Conservation (phyloP, 2,888 invertebrate species). For the Galeruca laticollis region DNA sequence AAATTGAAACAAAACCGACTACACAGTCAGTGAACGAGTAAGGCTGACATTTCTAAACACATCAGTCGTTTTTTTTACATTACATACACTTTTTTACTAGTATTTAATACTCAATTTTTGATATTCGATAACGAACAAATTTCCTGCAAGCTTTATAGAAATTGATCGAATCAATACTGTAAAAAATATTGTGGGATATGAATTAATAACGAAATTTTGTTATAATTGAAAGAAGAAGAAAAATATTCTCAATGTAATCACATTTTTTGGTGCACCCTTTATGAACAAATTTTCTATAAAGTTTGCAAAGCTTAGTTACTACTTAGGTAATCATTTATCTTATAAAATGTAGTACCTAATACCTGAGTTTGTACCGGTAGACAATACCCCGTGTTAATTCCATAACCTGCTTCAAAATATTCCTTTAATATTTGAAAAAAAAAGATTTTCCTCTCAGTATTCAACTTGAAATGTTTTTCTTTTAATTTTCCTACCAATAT, state of each 20-base stretch:
- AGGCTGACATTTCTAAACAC: constrained; percentile 28
- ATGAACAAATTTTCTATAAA: constrained; percentile 4
- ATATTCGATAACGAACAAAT: constrained; percentile 33
- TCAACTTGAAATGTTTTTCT: neutral
- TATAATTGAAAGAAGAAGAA: no score
- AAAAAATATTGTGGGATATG: no score
- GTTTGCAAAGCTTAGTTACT: constrained; percentile 8
- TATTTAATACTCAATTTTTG: constrained; percentile 45
- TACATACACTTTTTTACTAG: constrained; percentile 39
- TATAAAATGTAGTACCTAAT: constrained; percentile 12
- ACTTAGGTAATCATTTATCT: constrained; percentile 8
- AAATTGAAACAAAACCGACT: constrained; percentile 64
- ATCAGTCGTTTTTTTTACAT: constrained; percentile 38
- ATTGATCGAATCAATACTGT: no score
- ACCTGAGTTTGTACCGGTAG: constrained; percentile 9
- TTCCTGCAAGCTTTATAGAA: neutral
- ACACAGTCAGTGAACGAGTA: constrained; percentile 62
- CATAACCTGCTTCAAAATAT: constrained; percentile 11
- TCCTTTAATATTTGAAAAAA: neutral
- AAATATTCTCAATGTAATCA: no score
- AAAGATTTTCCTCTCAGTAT: no score
- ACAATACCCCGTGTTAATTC: constrained; percentile 4
- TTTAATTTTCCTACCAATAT: neutral
- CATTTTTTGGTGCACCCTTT: no score
- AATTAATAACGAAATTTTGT: no score